Evolutionary conservation across 2,113 vertebrate genomes (phyloP).

Genomic region (Tragelaphus strepsiceros): DNA sequence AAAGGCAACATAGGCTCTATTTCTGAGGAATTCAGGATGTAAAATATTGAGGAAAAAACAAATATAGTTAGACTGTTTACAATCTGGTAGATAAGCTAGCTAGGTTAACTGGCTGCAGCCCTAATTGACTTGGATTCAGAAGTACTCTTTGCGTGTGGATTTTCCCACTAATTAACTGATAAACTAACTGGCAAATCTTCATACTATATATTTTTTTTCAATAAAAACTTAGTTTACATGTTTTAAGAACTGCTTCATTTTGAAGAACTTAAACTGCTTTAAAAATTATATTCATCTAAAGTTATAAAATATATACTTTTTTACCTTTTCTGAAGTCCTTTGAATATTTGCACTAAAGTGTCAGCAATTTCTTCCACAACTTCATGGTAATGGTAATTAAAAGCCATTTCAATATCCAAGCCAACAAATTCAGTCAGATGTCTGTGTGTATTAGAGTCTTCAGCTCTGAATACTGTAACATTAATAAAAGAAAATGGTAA

Average conservation of each 20-base stretch:
- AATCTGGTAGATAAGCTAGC: not conserved
- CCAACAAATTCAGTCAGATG: constrained; percentile 99
- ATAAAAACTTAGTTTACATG: not conserved
- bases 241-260: constrained; percentile 1
- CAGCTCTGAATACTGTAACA: constrained; percentile 94
- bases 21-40: not conserved
- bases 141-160: not conserved
- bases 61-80: not conserved
- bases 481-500: constrained; percentile 56
- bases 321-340: constrained; percentile 96
- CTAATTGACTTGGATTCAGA: not conserved
- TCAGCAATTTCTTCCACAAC: constrained; percentile 97
- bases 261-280: not conserved
- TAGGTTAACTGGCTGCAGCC: not conserved
- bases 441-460: constrained; percentile 98
- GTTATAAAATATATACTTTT: constrained; percentile 15
- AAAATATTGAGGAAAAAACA: not conserved
- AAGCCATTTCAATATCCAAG: constrained; percentile 99
- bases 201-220: not conserved
- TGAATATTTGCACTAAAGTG: constrained; percentile 98
- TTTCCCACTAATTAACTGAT: constrained; percentile 3
- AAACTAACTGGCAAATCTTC: not conserved
- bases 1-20: not conserved
- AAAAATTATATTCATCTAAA: constrained; percentile 3
- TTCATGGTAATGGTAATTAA: constrained; percentile 99